phyloP scores from a whole-genome alignment of 2,113 vertebrate species.

The Peromyscus californicus region DNA sequence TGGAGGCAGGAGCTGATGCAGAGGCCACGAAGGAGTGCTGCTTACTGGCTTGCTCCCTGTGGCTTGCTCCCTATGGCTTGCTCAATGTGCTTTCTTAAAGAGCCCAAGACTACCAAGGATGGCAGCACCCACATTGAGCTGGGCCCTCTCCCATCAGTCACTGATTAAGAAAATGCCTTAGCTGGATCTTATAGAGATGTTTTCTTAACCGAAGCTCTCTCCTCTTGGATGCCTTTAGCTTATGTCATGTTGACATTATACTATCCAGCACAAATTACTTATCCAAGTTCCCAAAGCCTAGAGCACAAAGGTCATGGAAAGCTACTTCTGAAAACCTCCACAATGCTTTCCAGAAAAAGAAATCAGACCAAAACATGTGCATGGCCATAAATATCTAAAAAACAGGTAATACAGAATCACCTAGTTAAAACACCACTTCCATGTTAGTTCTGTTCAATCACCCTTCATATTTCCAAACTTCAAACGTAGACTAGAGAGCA shows the following conservation, averaged over 20 bases:
- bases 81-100: background rate
- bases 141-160: background rate
- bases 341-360: background rate
- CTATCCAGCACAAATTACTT: background rate
- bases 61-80: background rate
- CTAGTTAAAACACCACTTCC: background rate
- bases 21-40: background rate
- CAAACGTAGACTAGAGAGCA: background rate
- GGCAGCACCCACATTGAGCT: background rate
- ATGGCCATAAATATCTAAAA: background rate
- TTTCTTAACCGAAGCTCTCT: background rate
- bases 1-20: background rate
- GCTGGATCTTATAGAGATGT: too few species aligned
- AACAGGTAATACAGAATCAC: background rate
- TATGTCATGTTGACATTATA: background rate
- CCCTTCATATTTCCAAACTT: background rate
- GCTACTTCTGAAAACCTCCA: background rate
- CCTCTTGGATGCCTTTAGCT: background rate
- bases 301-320: accelerated
- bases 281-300: background rate
- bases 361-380: background rate
- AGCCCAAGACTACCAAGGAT: background rate
- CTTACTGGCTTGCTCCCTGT: background rate
- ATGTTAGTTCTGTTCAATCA: background rate
- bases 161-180: background rate